A percentile compares a stretch with the other conserved stretches of the same genome.
Evolutionary conservation across 2,888 invertebrate species (phyloP).

Genomic region (Marronus borbonicus): DNA sequence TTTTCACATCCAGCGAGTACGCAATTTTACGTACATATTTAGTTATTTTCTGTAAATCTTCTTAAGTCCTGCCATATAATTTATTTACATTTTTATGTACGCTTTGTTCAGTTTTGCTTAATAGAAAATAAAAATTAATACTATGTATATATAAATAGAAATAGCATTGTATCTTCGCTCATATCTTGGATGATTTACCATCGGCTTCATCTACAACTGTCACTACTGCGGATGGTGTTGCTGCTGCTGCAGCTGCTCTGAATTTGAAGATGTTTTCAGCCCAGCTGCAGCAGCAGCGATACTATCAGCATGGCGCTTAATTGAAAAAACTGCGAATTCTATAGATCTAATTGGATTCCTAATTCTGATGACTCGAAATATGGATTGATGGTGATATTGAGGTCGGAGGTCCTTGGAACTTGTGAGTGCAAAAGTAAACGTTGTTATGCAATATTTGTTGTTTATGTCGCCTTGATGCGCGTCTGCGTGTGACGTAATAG

Average conservation of each 20-base stretch:
- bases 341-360: no score
- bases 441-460: neutral
- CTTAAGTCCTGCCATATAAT: no score
- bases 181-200: neutral
- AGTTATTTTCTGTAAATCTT: no score
- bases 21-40: no score
- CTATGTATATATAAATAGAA: no score
- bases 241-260: constrained; percentile 31
- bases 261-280: neutral
- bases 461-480: neutral
- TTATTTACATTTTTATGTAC: no score
- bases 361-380: neutral
- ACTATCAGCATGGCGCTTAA: neutral
- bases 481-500: neutral
- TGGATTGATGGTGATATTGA: neutral
- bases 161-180: neutral
- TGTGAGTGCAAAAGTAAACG: neutral
- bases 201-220: neutral
- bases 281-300: constrained; percentile 19
- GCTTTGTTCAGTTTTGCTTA: no score
- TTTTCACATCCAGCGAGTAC: no score
- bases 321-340: neutral
- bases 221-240: neutral
- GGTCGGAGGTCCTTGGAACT: neutral
- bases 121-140: no score